A percentile compares a stretch with the other conserved stretches of the same genome.
phyloP scores from a whole-genome alignment of 2,113 vertebrate genomes.

The Morone saxatilis region DNA sequence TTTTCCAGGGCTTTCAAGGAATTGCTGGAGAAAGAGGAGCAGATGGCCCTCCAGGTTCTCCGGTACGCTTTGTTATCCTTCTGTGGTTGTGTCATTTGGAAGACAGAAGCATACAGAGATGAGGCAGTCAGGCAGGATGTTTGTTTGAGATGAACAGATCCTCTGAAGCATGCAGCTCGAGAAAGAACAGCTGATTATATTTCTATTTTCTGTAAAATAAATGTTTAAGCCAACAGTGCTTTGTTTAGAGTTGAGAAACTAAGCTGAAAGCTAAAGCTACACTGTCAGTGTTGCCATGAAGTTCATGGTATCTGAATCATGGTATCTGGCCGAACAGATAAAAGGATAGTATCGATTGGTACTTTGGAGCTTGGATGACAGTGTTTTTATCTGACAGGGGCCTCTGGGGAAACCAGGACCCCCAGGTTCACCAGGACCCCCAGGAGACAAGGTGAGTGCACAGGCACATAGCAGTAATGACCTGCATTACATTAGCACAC shows the following conservation, averaged over 20 bases:
- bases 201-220: not conserved
- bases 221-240: not conserved
- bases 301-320: not conserved
- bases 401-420: constrained; percentile 81
- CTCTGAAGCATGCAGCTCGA: not conserved
- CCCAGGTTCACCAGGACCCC: constrained; percentile 78
- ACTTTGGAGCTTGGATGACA: constrained; percentile 8
- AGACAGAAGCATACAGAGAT: not conserved
- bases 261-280: not conserved
- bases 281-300: not conserved
- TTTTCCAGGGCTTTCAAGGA: constrained; percentile 85
- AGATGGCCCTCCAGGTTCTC: constrained; percentile 82
- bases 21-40: constrained; percentile 82
- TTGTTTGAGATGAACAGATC: not conserved
- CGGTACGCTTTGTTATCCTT: constrained; percentile 74
- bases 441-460: constrained; percentile 85
- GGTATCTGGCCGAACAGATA: not conserved
- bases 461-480: not conserved
- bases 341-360: not conserved
- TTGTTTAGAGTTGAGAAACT: not conserved
- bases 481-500: not conserved
- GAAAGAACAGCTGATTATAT: not conserved
- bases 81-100: not conserved
- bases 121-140: not conserved
- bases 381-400: constrained; percentile 79